Percentiles rank a stretch among this genome's conserved stretches.
phyloP scores from a whole-genome alignment of 2,113 vertebrate genomes.

The Ammodytes marinus region DNA sequence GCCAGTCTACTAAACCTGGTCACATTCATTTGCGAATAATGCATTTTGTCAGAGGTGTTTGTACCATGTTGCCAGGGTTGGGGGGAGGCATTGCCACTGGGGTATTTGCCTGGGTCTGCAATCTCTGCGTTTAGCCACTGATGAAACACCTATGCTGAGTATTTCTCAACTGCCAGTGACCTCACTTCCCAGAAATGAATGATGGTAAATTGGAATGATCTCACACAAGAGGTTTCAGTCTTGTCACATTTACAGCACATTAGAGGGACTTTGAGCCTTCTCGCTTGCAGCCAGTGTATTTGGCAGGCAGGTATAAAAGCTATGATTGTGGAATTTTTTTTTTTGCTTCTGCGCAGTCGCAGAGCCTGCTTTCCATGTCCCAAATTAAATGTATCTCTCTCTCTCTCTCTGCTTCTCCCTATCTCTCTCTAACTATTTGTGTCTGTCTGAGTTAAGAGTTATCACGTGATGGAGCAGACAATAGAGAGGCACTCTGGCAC shows the following conservation, averaged over 20 bases:
- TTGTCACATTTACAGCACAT: slow-evolving; percentile 70
- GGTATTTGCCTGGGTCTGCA: slow-evolving; percentile 55
- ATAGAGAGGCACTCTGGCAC: slow-evolving; percentile 84
- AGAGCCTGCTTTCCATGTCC: slow-evolving; percentile 49
- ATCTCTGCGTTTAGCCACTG: slow-evolving; percentile 39
- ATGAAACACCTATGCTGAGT: slow-evolving; percentile 69
- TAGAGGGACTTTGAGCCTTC: slow-evolving; percentile 48
- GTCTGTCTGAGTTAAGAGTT: slow-evolving; percentile 77
- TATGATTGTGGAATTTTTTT: slow-evolving; percentile 57
- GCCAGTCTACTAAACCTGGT: slow-evolving; percentile 60
- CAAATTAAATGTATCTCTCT: slow-evolving; percentile 60
- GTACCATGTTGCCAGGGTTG: slow-evolving; percentile 38
- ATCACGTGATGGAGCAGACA: slow-evolving; percentile 81
- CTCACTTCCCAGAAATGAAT: slow-evolving; percentile 69
- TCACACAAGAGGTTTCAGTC: slow-evolving; percentile 58
- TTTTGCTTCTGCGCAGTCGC: slow-evolving; percentile 42
- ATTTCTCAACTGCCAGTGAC: slow-evolving; percentile 76
- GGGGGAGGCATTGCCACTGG: slow-evolving; percentile 27
- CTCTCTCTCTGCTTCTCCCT: slow-evolving; percentile 54
- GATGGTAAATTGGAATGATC: slow-evolving; percentile 59
- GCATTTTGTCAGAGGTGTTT: slow-evolving; percentile 64
- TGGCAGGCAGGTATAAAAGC: slow-evolving; percentile 54
- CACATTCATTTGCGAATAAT: slow-evolving; percentile 70
- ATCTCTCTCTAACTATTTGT: slow-evolving; percentile 73
- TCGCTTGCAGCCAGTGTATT: slow-evolving; percentile 50